These are phyloP conservation scores for Falco novaeseelandiae DNA, from an alignment of 2,797 vertebrate genomes.

Conservation along the genomic window DNA sequence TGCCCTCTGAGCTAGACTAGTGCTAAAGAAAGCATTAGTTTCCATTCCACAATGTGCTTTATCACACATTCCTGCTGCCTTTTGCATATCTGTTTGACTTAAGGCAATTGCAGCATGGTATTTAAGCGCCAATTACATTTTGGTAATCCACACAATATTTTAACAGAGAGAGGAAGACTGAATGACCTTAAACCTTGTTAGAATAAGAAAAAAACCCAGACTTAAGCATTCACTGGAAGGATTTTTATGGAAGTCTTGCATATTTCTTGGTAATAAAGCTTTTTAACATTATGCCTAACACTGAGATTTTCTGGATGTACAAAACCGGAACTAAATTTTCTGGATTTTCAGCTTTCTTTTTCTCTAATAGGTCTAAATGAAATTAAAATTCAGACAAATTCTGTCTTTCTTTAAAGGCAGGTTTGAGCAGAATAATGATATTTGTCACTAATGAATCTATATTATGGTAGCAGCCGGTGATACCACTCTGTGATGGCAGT, in stretches of 20 bases:
- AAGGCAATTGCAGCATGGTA: slow-evolving; percentile 12
- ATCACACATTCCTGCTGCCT: slow-evolving; percentile 58
- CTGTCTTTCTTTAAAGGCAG: neutral
- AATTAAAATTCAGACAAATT: neutral
- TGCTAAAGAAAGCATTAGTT: slow-evolving; percentile 63
- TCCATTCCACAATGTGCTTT: slow-evolving; percentile 65
- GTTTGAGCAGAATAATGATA: neutral
- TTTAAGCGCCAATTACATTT: slow-evolving; percentile 41
- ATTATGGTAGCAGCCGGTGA: slow-evolving; percentile 30
- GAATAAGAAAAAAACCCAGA: slow-evolving; percentile 16
- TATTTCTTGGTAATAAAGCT: neutral
- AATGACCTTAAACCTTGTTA: slow-evolving; percentile 22
- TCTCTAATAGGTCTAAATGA: neutral
- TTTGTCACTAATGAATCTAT: neutral
- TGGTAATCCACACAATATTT: slow-evolving; percentile 29
- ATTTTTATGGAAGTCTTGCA: slow-evolving; percentile 39
- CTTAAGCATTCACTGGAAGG: slow-evolving; percentile 18
- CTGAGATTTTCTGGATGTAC: neutral
- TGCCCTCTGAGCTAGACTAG: slow-evolving; percentile 55
- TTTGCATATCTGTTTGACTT: slow-evolving; percentile 52
- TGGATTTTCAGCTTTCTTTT: neutral
- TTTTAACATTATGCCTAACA: neutral
- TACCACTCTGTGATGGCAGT: slow-evolving; percentile 13
- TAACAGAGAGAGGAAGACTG: neutral
- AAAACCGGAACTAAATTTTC: neutral